These are phyloP conservation scores for Decapterus maruadsi DNA, from an alignment of 2,797 vertebrate species.

Conservation along the genomic window DNA sequence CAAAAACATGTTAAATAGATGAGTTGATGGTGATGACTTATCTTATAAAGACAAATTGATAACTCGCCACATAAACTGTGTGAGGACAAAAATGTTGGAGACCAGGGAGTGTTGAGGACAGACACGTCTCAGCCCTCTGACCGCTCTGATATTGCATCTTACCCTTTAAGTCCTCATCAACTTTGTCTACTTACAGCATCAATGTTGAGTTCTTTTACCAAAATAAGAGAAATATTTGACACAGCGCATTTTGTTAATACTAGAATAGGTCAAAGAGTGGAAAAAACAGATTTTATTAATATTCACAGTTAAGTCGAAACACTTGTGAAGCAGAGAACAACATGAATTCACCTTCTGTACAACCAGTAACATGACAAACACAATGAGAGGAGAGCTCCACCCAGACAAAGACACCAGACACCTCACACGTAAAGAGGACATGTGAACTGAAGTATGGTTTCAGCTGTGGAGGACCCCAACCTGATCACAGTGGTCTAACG, in stretches of 20 bases:
- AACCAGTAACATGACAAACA: conserved; percentile 17
- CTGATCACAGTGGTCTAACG: conserved; percentile 16
- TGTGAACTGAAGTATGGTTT: conserved; percentile 17
- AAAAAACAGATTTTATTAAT: conserved; percentile 64
- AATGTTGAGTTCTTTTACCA: background rate
- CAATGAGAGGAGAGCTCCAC: conserved; percentile 11
- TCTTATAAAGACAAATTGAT: background rate
- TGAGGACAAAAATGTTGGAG: too few species aligned
- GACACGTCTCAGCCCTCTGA: too few species aligned
- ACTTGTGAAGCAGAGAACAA: conserved; percentile 14
- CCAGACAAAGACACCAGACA: background rate
- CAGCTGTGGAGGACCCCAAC: conserved; percentile 1
- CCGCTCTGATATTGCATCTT: background rate
- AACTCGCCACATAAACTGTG: background rate
- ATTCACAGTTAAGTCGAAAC: conserved; percentile 55
- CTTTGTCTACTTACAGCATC: background rate
- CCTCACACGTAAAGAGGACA: background rate
- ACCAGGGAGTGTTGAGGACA: background rate
- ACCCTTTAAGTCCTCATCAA: too few species aligned
- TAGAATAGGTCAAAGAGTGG: conserved; percentile 14
- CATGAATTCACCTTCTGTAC: conserved; percentile 16
- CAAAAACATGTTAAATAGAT: background rate
- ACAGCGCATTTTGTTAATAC: background rate
- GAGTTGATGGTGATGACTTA: background rate
- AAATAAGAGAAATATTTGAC: background rate